Percentiles rank a stretch among this genome's conserved stretches.
Evolutionary conservation across 2,113 vertebrate genomes (phyloP).

Genomic region (Lathamus discolor): DNA sequence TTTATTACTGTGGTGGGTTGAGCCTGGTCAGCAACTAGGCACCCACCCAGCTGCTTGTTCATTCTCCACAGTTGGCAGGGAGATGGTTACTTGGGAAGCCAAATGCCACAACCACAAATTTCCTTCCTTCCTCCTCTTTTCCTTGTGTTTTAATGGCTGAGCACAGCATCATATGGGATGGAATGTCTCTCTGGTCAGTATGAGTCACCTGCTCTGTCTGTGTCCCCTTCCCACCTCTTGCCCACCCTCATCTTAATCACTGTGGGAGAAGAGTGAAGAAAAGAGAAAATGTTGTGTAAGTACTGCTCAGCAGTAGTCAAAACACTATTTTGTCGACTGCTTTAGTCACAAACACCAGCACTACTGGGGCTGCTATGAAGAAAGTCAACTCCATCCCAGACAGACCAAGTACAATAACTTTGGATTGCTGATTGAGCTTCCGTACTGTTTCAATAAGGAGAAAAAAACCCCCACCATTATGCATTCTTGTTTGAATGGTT

Average conservation of each 20-base stretch:
- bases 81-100: background rate
- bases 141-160: background rate
- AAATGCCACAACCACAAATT: background rate
- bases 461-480: background rate
- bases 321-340: background rate
- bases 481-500: background rate
- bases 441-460: background rate
- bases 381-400: background rate
- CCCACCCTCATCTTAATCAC: background rate
- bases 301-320: background rate
- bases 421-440: background rate
- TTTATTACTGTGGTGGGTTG: background rate
- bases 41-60: background rate
- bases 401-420: background rate
- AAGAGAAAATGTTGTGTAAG: background rate
- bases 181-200: background rate
- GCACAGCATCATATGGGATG: accelerated
- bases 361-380: background rate
- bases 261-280: background rate
- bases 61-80: background rate
- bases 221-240: background rate
- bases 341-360: background rate
- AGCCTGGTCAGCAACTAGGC: background rate
- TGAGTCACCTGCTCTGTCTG: background rate
- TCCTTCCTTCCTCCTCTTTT: background rate